Conservation (phyloP, 2,113 vertebrate species). For the Mobula birostris region DNA sequence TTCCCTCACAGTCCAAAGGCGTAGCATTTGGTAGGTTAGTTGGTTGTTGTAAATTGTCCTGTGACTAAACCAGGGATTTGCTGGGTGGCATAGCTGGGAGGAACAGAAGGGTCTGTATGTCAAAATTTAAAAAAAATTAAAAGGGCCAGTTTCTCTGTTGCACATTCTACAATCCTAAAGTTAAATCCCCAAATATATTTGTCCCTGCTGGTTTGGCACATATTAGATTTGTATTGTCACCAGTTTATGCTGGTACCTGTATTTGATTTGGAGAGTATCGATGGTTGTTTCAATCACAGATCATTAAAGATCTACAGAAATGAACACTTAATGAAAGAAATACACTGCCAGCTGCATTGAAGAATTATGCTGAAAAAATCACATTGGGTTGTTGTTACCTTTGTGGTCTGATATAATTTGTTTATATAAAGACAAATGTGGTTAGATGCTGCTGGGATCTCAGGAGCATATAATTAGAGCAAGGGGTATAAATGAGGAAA, state of each 20-base stretch:
- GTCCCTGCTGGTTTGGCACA: not conserved
- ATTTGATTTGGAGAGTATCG: conserved; percentile 4
- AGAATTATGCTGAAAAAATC: not conserved
- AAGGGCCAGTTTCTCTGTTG: too few species aligned
- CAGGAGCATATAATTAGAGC: not conserved
- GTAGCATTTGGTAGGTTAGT: too few species aligned
- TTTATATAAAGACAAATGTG: not conserved
- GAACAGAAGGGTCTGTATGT: too few species aligned
- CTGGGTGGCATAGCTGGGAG: too few species aligned
- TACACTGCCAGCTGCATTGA: not conserved
- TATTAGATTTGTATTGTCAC: not conserved
- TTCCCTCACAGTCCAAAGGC: too few species aligned
- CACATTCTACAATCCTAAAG: too few species aligned
- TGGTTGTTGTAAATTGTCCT: too few species aligned
- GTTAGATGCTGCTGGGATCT: not conserved
- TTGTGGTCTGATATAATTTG: not conserved
- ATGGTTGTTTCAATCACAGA: not conserved
- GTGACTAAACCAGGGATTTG: too few species aligned
- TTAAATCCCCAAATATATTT: not conserved
- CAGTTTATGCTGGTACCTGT: not conserved
- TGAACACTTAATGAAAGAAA: not conserved
- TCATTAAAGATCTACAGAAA: conserved; percentile 18
- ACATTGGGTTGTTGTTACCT: not conserved
- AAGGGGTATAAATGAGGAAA: not conserved
- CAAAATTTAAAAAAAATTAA: too few species aligned